Conservation (phyloP, 2,888 invertebrate genomes). For the Gymnocheta viridis region DNA sequence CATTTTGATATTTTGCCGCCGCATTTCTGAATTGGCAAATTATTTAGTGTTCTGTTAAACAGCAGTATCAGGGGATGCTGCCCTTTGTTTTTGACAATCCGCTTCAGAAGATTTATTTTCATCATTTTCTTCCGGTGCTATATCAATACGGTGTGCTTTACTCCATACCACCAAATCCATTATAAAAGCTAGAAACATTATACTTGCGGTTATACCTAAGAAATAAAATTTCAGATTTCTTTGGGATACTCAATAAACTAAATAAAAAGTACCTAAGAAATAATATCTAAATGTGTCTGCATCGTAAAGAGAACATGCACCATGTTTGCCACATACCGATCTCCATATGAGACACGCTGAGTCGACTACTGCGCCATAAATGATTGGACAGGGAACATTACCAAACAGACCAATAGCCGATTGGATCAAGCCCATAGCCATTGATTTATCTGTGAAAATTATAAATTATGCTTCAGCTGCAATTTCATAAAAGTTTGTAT, state of each 20-base stretch:
- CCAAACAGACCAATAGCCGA: slow-evolving; percentile 96
- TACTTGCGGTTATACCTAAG: slow-evolving; percentile 91
- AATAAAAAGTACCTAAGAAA: slow-evolving; percentile 87
- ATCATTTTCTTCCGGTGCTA: slow-evolving; percentile 83
- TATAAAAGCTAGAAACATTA: slow-evolving; percentile 93
- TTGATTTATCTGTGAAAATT: slow-evolving; percentile 88
- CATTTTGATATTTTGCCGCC: background rate
- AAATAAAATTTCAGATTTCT: slow-evolving; percentile 57
- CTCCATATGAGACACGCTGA: slow-evolving; percentile 95
- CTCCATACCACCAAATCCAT: slow-evolving; percentile 95
- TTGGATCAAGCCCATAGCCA: slow-evolving; percentile 96
- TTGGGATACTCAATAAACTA: background rate
- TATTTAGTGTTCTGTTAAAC: slow-evolving; percentile 73
- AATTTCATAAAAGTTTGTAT: background rate
- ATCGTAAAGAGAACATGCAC: slow-evolving; percentile 95
- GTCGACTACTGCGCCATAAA: slow-evolving; percentile 96
- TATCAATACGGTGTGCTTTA: slow-evolving; percentile 91
- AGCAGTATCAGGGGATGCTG: slow-evolving; percentile 76
- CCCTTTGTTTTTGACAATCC: slow-evolving; percentile 78
- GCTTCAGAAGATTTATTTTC: slow-evolving; percentile 73
- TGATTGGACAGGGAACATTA: slow-evolving; percentile 97
- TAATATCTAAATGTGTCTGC: slow-evolving; percentile 91
- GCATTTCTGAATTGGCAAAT: background rate
- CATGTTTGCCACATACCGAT: slow-evolving; percentile 89
- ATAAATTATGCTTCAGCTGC: background rate